Base-by-base conservation (phyloP, 2,113 vertebrate genomes). In the Neomonachus schauinslandi region DNA sequence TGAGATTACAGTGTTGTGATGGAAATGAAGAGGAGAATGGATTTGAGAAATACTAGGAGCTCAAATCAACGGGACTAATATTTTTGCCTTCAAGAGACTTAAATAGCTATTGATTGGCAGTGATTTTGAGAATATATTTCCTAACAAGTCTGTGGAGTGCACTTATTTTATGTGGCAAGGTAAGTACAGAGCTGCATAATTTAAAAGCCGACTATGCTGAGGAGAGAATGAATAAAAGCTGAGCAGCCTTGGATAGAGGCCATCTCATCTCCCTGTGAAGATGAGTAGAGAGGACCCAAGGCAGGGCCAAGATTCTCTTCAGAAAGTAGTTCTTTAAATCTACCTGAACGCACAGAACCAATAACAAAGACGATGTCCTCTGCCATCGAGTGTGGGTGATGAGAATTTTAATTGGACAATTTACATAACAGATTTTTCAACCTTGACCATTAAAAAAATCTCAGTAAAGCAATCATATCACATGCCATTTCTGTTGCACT, bases 151-250 rank as follows among this genome's bases (percentile, higher is more conserved):
- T 36, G 91, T 59, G 14, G 53, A 80, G 59, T 36, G 28, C 51
- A 86, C 76, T 92, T 71, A 91, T 97, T 94, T 92, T 88, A 91
- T 61, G 85, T 93, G 65, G n/a, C 93, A 93, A 89, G 55, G 80
- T 91, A 97, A 93, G 28, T 53, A 85, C 59, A 88, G 89, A 80
- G 13, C 63, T 10, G 0, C 31, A 28, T 31, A 36, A 28, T 94
- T 92, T 94, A 55, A 97, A 97, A 96, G 42, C 76, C n/a, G 57
- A 42, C 77, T 55, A 51, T 93, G 28, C 39, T 76, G 9, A 67
- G 24, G 10, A 55, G 9, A 59, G 88, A 95, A 90, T 76, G 36
- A 96, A 88, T 88, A 90, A 97, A 97, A 81, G 13, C 46, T 72
- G 33, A 85, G 39, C 77, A 91, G 51, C 10, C 12, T 88, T 96